Evolutionary conservation across 1,140 invertebrate species (phyloP).

Genomic region (Drosophila aff.): DNA sequence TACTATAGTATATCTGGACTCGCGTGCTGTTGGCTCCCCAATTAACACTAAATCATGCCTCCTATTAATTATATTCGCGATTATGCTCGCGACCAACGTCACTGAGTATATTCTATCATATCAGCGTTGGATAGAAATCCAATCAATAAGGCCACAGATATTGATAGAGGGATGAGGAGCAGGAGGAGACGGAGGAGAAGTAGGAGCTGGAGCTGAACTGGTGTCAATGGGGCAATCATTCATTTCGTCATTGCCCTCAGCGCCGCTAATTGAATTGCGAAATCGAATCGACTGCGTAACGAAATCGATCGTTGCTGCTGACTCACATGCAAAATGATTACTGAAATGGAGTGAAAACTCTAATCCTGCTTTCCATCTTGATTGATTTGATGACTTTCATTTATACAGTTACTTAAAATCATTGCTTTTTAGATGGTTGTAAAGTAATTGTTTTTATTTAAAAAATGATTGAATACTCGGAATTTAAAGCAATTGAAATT

Average conservation of each 20-base stretch:
- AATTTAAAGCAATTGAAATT: neutral
- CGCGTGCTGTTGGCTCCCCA: conserved; percentile 34
- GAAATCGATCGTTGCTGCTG: conserved; percentile 66
- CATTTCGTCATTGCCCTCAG: conserved; percentile 66
- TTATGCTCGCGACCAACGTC: conserved; percentile 25
- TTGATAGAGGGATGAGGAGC: neutral
- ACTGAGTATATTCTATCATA: conserved; percentile 27
- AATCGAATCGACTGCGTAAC: conserved; percentile 54
- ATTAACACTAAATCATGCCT: conserved; percentile 77
- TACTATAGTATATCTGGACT: conserved; percentile 8
- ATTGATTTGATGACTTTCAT: conserved; percentile 32
- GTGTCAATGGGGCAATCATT: conserved; percentile 60
- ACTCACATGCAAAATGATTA: conserved; percentile 36
- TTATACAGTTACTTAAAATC: neutral
- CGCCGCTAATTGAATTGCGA: conserved; percentile 72
- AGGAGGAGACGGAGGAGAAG: neutral
- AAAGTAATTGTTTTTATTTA: neutral
- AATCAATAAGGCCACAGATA: conserved; percentile 61
- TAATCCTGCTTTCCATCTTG: conserved; percentile 17
- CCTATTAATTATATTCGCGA: conserved; percentile 66
- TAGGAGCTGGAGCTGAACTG: conserved; percentile 5
- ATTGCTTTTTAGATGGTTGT: neutral
- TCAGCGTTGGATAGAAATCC: conserved; percentile 30
- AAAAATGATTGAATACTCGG: neutral
- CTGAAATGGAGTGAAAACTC: conserved; percentile 8